Base-by-base conservation (phyloP, 30 jellyfish, hydroid and myxozoan species). In the Haliclystus octoradiatus region DNA sequence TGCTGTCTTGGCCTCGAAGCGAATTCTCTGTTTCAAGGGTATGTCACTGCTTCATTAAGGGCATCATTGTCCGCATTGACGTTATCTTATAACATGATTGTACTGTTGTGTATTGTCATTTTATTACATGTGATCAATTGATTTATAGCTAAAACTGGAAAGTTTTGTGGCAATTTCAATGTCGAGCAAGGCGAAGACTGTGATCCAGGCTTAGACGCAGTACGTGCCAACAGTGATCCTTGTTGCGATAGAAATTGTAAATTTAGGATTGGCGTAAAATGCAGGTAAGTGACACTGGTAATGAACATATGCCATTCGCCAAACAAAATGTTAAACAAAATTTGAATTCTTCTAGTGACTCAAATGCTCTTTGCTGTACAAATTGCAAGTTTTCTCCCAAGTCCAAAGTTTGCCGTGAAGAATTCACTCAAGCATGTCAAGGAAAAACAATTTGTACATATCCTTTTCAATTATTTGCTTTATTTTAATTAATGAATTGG, bases 401-500 rank as follows among this genome's bases (percentile, higher is more conserved):
- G 62, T 31, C 75, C 31, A 85, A 69, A 61, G 78, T 77, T 31
- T 85, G 96, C 29, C 93, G 96, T 2, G 91, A 64, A 50, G 85
- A 68, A 7, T 85, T 79, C 34, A 60, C 76, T 1, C 49, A 70
- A 33, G 93, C 83, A 19, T 85, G 96, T 50, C 72, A 50, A 32
- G 93, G 90, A 1, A 88, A 71, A 63, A 85, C 96, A n/a, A 71
- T 49, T 33, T 85, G 96, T 85, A 61, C 62, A 83, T 78, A 78
- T 78, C 92, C 78, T 69, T 78, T 61, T 49, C 26, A 30, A 29
- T 1, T 0, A 33, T 5, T 28, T 33, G 26, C 22, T 1, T 0
- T 27, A 70, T 75, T 74, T 90, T 90, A 68, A 4, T 33, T 2
- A 66, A 61, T n/a, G 70, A n/a, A n/a, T n/a, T 69, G 12, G 31